These are phyloP conservation scores for Tetrapedia diversipes DNA, from an alignment of 2,888 invertebrate genomes.

Conservation along the genomic window DNA sequence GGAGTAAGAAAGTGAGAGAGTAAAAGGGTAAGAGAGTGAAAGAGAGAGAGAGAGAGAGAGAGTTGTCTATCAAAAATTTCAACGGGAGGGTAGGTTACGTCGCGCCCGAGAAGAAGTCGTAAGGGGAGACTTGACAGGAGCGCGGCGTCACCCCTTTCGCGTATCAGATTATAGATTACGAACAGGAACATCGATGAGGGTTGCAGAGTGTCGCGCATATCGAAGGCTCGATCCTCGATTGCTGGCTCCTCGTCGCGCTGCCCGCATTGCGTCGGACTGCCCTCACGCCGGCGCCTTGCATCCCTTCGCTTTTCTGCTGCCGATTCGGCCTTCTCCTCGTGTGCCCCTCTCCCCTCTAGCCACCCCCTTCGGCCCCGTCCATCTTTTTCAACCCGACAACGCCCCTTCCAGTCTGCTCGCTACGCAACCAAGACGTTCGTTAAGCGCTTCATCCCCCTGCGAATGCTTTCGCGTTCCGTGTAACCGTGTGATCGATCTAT, in stretches of 20 bases:
- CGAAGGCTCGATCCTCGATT: slow-evolving; percentile 9
- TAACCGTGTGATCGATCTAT: too few species aligned
- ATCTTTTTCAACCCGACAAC: slow-evolving; percentile 36
- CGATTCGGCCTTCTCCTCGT: slow-evolving; percentile 27
- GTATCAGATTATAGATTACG: neutral
- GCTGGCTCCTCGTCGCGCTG: slow-evolving; percentile 32
- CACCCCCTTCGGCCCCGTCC: neutral
- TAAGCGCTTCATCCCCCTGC: slow-evolving; percentile 6
- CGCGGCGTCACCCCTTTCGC: neutral
- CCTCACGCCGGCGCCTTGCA: slow-evolving; percentile 64
- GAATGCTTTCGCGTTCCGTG: neutral
- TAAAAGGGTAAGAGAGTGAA: too few species aligned
- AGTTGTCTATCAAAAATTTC: too few species aligned
- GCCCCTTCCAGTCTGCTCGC: slow-evolving; percentile 14
- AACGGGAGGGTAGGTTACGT: too few species aligned
- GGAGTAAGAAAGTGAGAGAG: too few species aligned
- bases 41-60: too few species aligned
- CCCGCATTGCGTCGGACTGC: slow-evolving; percentile 65
- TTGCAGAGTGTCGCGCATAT: neutral
- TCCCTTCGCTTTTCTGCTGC: slow-evolving; percentile 25
- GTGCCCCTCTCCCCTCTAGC: neutral
- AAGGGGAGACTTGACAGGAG: neutral
- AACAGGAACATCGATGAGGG: slow-evolving; percentile 2
- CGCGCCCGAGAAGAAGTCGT: neutral
- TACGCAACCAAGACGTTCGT: slow-evolving; percentile 24